phyloP scores from a whole-genome alignment of 2,113 vertebrate genomes.

The Pongo pygmaeus region DNA sequence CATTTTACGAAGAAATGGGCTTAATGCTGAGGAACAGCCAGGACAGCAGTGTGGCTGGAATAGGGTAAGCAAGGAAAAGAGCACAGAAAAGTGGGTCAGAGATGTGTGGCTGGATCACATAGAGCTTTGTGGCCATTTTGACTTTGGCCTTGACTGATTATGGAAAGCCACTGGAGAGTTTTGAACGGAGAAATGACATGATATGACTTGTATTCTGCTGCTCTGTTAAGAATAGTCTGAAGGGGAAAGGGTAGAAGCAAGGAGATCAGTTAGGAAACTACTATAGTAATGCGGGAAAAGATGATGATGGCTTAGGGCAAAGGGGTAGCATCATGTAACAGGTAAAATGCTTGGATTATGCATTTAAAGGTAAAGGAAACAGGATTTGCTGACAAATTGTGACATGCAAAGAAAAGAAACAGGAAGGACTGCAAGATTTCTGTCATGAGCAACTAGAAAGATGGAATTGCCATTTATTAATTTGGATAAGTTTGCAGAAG shows the following conservation, averaged over 20 bases:
- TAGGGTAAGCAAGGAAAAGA: neutral
- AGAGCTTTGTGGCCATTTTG: neutral
- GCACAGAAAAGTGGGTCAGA: neutral
- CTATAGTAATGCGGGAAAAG: neutral
- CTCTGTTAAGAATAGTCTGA: neutral
- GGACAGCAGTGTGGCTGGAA: neutral
- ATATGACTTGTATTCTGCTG: neutral
- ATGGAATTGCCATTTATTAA: neutral
- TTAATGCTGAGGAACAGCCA: neutral
- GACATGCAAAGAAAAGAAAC: neutral
- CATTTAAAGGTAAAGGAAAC: neutral
- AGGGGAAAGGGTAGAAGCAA: neutral
- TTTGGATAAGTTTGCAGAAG: neutral
- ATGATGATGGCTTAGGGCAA: neutral
- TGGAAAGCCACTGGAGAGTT: neutral
- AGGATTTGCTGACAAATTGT: neutral
- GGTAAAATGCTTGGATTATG: neutral
- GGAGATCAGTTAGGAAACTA: neutral
- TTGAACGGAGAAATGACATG: neutral
- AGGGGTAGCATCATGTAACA: too few relatives aligned
- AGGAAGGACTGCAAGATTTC: neutral
- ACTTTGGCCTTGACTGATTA: neutral
- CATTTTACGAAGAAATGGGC: neutral
- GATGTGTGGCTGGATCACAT: neutral
- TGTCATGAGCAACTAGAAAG: neutral